These are phyloP conservation scores for Sminthurides bifidus DNA, from an alignment of 1,140 invertebrate genomes.

Conservation along the genomic window DNA sequence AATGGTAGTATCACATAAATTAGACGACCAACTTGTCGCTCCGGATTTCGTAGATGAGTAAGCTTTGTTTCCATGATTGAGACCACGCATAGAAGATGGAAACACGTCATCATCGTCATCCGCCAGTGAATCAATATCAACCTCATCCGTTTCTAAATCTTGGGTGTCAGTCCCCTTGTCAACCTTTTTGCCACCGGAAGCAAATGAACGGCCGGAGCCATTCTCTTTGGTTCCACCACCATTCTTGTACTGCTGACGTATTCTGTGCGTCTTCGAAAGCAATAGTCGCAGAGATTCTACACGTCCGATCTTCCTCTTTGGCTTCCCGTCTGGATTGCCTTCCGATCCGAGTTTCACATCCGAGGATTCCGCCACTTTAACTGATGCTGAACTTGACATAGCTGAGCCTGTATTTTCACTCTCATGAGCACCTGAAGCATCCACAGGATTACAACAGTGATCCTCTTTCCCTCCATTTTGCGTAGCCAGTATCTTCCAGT, in stretches of 20 bases:
- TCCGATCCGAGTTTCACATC: not conserved
- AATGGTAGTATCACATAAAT: too few relatives aligned
- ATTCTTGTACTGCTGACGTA: not conserved
- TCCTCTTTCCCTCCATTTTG: too few relatives aligned
- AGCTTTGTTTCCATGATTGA: not conserved
- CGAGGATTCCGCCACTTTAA: not conserved
- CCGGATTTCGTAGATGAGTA: not conserved
- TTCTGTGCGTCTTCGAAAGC: constrained; percentile 20
- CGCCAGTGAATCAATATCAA: not conserved
- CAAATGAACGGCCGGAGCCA: not conserved
- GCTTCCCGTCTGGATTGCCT: not conserved
- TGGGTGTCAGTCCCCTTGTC: constrained; percentile 21
- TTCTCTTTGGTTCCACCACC: not conserved
- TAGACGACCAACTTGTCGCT: too few relatives aligned
- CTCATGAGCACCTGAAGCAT: not conserved
- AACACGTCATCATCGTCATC: constrained; percentile 12
- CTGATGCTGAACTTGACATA: not conserved
- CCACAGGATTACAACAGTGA: too few relatives aligned
- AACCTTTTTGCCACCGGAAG: constrained; percentile 2
- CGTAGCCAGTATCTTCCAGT: not conserved
- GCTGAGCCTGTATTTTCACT: not conserved
- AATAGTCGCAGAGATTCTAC: constrained; percentile 47
- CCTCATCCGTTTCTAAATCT: constrained; percentile 8
- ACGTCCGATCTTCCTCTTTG: constrained; percentile 41
- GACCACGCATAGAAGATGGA: not conserved